phyloP scores from a whole-genome alignment of 2,113 vertebrate genomes.

The Phycodurus eques region DNA sequence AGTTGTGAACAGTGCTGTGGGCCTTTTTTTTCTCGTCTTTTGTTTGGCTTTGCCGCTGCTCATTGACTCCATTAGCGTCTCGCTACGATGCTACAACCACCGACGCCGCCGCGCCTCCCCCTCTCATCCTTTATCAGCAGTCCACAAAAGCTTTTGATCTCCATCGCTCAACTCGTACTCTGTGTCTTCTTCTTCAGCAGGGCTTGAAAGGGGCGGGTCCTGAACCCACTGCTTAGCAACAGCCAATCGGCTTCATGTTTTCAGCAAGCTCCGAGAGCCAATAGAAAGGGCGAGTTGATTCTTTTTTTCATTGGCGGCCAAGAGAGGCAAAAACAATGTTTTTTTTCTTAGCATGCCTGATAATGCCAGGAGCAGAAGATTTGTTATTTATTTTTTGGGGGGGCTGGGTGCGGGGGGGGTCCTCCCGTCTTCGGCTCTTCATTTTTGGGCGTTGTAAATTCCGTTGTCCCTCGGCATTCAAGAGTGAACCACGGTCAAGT shows the following conservation, averaged over 20 bases:
- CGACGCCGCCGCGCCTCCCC: neutral
- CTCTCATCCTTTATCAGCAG: constrained; percentile 46
- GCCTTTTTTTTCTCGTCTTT: constrained; percentile 29
- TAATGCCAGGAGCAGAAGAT: constrained; percentile 47
- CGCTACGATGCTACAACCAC: neutral
- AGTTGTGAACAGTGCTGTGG: constrained; percentile 31
- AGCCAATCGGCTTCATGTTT: constrained; percentile 73
- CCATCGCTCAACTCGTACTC: constrained; percentile 53
- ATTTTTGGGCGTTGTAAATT: neutral
- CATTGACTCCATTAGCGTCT: constrained; percentile 22
- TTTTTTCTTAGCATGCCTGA: constrained; percentile 40
- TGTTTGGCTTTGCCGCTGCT: constrained; percentile 9
- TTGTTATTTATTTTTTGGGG: neutral
- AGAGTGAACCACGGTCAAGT: neutral
- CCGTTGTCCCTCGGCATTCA: neutral
- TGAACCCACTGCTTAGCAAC: constrained; percentile 74
- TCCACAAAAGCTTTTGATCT: constrained; percentile 55
- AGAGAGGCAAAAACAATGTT: constrained; percentile 46
- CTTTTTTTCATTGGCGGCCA: constrained; percentile 50
- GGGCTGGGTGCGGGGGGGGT: constrained; percentile 34
- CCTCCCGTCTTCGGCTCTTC: constrained; percentile 51
- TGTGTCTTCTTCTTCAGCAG: constrained; percentile 40
- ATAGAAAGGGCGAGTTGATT: constrained; percentile 42
- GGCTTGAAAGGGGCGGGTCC: constrained; percentile 38
- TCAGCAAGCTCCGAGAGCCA: constrained; percentile 63